phyloP scores from a whole-genome alignment of 2,888 invertebrate genomes.

The Eurytoma adleriae region DNA sequence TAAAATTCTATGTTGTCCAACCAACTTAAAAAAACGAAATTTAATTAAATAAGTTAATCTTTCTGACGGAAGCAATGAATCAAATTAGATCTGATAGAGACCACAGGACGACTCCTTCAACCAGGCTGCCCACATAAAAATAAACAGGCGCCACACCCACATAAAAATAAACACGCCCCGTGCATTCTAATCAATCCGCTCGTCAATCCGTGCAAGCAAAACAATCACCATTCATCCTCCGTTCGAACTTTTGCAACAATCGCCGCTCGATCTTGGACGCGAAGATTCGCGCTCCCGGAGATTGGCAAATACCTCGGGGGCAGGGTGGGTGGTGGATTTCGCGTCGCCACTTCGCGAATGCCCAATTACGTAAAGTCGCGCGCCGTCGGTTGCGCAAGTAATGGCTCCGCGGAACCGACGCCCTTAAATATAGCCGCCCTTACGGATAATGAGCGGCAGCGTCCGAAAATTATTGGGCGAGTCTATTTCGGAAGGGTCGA shows the following conservation, averaged over 20 bases:
- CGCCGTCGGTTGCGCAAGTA: constrained; percentile 20
- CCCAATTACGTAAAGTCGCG: not conserved
- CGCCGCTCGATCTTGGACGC: constrained; percentile 8
- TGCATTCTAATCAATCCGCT: not conserved
- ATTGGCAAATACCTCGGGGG: constrained; percentile 13
- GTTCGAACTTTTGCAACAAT: constrained; percentile 6
- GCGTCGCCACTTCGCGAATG: not conserved
- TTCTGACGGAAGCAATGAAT: too few species aligned
- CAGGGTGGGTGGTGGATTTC: not conserved
- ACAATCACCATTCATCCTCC: constrained; percentile 6
- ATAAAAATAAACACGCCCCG: not conserved
- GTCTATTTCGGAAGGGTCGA: constrained; percentile 8
- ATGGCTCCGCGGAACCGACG: constrained; percentile 20
- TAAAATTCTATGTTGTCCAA: too few species aligned
- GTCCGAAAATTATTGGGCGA: not conserved
- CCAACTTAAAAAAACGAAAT: too few species aligned
- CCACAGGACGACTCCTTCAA: too few species aligned
- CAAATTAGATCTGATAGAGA: too few species aligned
- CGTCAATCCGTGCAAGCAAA: not conserved
- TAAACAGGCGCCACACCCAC: not conserved
- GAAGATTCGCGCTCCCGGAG: not conserved
- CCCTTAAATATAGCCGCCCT: constrained; percentile 31
- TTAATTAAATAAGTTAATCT: too few species aligned
- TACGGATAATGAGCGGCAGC: not conserved
- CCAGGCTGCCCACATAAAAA: not conserved